Base-by-base conservation (phyloP, 1,140 invertebrate genomes). In the Nixonia krombeini region DNA sequence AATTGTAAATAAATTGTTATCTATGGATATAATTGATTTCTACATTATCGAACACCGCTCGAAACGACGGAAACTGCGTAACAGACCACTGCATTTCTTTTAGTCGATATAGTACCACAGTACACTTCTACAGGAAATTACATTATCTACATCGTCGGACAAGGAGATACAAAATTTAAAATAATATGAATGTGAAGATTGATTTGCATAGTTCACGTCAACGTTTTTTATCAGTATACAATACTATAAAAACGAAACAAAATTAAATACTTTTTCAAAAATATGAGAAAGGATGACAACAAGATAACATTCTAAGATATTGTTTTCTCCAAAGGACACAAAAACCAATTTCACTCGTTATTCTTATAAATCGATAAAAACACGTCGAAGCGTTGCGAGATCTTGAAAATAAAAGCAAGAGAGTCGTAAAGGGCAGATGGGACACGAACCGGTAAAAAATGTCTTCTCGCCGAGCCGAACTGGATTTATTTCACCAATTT, bases 401-500 rank as follows among this genome's bases (percentile, higher is more conserved):
- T 4, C 12, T 16, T 7, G 33, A 2, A 4, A 16, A 37, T 15
- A 12, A 16, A 37, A 37, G 33, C 12, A 12, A 13, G 4, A 37
- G 33, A 37, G 15, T 37, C 15, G 4, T 7, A 37, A 37, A 37
- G 33, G 33, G 33, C 33, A 37, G 33, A 37, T 15, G 33, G 33
- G 10, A 37, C 10, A 13, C 15, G 33, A 13, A 37, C 4, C 6
- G 8, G 33, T 37, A 37, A 37, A 37, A 37, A 37, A 37, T 37
- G 33, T 37, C 33, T 15, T 15, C 33, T 17, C 40, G 17, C 58
- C 49, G 53, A 69, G 59, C 64, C 63, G 64, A 74, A 73, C 70
- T 78, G 65, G 71, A 79, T 81, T 79, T 79, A 81, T 81, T 79
- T 76, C 70, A 64, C 75, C 77, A 79, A 81, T 79, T 81, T 79